Conservation (phyloP, 2,113 vertebrate species). For the Lichenostomus cassidix region DNA sequence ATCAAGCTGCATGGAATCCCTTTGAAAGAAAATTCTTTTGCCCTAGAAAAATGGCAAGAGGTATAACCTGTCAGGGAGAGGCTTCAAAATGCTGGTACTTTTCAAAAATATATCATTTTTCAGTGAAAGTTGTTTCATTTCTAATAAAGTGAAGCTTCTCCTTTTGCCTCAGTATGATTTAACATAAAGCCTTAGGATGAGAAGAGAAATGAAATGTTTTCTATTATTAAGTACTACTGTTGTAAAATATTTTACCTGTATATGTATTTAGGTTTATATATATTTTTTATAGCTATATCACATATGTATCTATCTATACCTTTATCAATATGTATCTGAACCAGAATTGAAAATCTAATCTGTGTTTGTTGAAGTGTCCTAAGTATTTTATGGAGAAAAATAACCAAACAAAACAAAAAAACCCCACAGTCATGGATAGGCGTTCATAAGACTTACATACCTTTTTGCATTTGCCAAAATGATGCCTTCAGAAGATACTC, state of each 20-base stretch:
- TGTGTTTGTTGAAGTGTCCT: neutral
- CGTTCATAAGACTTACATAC: neutral
- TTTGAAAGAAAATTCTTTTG: constrained; percentile 4
- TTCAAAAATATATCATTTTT: neutral
- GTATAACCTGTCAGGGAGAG: neutral
- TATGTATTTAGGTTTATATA: neutral
- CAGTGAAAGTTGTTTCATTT: neutral
- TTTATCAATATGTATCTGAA: neutral
- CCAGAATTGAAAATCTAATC: neutral
- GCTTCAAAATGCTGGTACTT: neutral
- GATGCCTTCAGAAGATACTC: neutral
- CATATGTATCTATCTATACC: neutral
- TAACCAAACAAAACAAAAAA: too few relatives aligned
- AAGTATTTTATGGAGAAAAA: neutral
- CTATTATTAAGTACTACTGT: neutral
- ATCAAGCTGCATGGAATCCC: neutral
- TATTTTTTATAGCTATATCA: neutral
- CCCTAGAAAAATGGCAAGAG: neutral
- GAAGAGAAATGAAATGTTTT: neutral
- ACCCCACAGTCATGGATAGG: rapidly evolving
- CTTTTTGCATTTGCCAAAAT: neutral
- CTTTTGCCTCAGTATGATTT: neutral
- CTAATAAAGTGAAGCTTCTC: neutral
- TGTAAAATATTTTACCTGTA: neutral
- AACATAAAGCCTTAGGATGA: neutral